Conservation (phyloP, 2,113 vertebrate genomes). For the Puffinus mauretanicus region DNA sequence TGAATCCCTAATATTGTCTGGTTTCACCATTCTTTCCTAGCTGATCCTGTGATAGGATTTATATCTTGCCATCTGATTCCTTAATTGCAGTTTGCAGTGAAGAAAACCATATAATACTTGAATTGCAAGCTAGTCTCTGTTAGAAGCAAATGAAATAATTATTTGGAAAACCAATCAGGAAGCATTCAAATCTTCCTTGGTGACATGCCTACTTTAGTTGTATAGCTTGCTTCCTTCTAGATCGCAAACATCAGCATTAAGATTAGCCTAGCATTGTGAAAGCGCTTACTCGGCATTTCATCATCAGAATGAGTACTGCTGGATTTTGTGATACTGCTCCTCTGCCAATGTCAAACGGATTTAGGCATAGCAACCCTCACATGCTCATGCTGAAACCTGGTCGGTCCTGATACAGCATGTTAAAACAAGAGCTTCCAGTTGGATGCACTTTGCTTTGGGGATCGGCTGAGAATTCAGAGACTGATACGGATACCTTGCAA, state of each 20-base stretch:
- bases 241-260: background rate
- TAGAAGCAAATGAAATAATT: slow-evolving; percentile 17
- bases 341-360: background rate
- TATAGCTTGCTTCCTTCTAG: background rate
- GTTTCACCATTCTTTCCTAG: background rate
- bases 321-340: background rate
- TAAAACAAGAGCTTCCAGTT: background rate
- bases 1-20: background rate
- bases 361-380: background rate
- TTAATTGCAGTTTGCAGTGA: slow-evolving; percentile 1
- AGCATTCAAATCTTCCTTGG: background rate
- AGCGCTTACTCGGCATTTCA: background rate
- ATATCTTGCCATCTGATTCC: background rate
- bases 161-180: slow-evolving; percentile 37
- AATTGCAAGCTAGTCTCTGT: background rate
- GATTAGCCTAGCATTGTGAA: background rate
- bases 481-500: slow-evolving; percentile 40
- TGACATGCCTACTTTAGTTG: background rate
- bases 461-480: background rate
- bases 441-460: background rate
- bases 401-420: background rate
- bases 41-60: background rate
- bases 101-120: background rate
- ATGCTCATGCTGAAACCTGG: background rate
- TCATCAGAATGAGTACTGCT: background rate